These are phyloP conservation scores for Pluvialis apricaria DNA, from an alignment of 2,113 vertebrate species.

Conservation along the genomic window DNA sequence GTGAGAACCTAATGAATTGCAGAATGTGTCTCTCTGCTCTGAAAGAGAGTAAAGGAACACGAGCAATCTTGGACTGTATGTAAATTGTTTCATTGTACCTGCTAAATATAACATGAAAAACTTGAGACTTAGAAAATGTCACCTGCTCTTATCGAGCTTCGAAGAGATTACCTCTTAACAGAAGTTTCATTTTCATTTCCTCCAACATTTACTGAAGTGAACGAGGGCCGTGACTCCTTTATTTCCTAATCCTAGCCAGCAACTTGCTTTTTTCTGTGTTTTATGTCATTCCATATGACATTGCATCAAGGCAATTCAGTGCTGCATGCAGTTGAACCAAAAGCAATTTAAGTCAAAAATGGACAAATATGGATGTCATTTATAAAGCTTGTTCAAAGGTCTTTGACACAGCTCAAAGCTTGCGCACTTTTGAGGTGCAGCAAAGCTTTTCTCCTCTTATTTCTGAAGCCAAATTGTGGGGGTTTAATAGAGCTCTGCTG, in stretches of 20 bases:
- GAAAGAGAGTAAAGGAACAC: not conserved
- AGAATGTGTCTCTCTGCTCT: not conserved
- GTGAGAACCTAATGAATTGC: not conserved
- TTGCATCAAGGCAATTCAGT: conserved; percentile 64
- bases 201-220: conserved; percentile 64
- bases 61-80: conserved; percentile 27
- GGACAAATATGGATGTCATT: conserved; percentile 76
- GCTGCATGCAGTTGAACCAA: conserved; percentile 64
- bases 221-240: conserved; percentile 60
- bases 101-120: conserved; percentile 59
- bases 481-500: conserved; percentile 22
- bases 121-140: conserved; percentile 64
- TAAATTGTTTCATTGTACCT: conserved; percentile 67
- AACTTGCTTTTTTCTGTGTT: conserved; percentile 60
- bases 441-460: not conserved
- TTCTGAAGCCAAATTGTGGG: not conserved
- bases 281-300: conserved; percentile 68
- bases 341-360: conserved; percentile 77
- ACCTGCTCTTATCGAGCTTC: conserved; percentile 58
- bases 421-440: not conserved
- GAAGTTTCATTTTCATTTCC: conserved; percentile 72
- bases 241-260: conserved; percentile 65
- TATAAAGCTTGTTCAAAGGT: conserved; percentile 71
- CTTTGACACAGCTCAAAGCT: conserved; percentile 65
- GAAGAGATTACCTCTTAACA: conserved; percentile 67